Evolutionary conservation across 2,113 vertebrate species (phyloP).

Genomic region (Syngnathoides biaculeatus): DNA sequence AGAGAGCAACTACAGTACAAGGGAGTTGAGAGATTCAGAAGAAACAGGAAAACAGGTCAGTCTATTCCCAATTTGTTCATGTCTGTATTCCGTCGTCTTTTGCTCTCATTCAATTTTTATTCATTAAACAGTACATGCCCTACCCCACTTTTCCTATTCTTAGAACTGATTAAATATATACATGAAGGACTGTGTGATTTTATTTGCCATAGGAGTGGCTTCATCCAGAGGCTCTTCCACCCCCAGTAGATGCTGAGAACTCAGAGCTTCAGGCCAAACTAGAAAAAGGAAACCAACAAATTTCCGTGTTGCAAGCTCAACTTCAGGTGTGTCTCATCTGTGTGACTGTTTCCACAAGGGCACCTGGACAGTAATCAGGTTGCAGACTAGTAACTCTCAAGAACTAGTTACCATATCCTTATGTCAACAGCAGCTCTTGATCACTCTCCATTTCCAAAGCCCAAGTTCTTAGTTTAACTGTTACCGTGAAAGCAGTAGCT

Average conservation of each 20-base stretch:
- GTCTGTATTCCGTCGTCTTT: background rate
- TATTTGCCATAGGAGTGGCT: slow-evolving; percentile 63
- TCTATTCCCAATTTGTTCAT: background rate
- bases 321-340: slow-evolving; percentile 73
- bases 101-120: slow-evolving; percentile 7
- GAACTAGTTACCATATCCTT: background rate
- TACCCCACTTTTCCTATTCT: background rate
- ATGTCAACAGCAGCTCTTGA: no score
- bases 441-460: no score
- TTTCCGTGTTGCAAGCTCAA: slow-evolving; percentile 78
- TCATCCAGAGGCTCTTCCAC: slow-evolving; percentile 41
- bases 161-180: background rate
- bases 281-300: slow-evolving; percentile 78
- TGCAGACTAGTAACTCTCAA: background rate
- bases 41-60: slow-evolving; percentile 62
- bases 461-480: no score
- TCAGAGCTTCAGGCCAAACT: slow-evolving; percentile 77
- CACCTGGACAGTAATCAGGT: background rate
- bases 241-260: slow-evolving; percentile 37
- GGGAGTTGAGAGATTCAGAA: slow-evolving; percentile 53
- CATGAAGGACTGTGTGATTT: slow-evolving; percentile 11
- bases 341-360: background rate
- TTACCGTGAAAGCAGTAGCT: no score
- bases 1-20: slow-evolving; percentile 57
- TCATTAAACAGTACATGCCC: slow-evolving; percentile 2